These are phyloP conservation scores for Drosophila rellima DNA, from an alignment of 2,888 invertebrate species.

Conservation along the genomic window DNA sequence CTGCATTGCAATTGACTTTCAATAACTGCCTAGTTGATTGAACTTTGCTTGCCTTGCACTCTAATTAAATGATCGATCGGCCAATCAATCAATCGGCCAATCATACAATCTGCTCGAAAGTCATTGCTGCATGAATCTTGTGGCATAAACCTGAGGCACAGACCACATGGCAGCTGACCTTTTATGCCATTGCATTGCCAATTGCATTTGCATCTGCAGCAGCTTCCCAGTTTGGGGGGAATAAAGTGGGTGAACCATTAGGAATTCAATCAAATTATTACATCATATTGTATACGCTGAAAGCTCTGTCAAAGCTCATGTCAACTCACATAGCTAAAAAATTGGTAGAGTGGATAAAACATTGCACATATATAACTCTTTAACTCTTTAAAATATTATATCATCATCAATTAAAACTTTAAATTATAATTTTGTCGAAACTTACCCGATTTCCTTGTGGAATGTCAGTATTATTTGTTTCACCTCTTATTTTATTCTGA, in stretches of 20 bases:
- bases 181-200: slow-evolving; percentile 27
- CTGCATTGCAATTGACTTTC: slow-evolving; percentile 48
- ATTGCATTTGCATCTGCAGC: slow-evolving; percentile 34
- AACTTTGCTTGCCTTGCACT: slow-evolving; percentile 29
- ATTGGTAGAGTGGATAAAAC: no score
- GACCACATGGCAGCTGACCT: slow-evolving; percentile 44
- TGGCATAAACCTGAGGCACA: slow-evolving; percentile 29
- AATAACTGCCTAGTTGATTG: slow-evolving; percentile 26
- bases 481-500: no score
- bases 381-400: no score
- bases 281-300: slow-evolving; percentile 13
- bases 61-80: slow-evolving; percentile 56
- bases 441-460: no score
- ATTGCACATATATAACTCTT: no score
- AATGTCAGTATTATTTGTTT: no score
- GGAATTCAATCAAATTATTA: slow-evolving; percentile 21
- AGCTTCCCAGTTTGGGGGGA: not conserved
- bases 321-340: not conserved
- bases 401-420: no score
- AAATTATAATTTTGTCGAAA: no score
- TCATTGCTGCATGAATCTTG: slow-evolving; percentile 53
- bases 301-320: not conserved
- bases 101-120: slow-evolving; percentile 24
- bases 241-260: slow-evolving; percentile 4
- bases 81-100: slow-evolving; percentile 22